Conservation (phyloP, 2,888 invertebrate genomes). For the Gymnocheta viridis region DNA sequence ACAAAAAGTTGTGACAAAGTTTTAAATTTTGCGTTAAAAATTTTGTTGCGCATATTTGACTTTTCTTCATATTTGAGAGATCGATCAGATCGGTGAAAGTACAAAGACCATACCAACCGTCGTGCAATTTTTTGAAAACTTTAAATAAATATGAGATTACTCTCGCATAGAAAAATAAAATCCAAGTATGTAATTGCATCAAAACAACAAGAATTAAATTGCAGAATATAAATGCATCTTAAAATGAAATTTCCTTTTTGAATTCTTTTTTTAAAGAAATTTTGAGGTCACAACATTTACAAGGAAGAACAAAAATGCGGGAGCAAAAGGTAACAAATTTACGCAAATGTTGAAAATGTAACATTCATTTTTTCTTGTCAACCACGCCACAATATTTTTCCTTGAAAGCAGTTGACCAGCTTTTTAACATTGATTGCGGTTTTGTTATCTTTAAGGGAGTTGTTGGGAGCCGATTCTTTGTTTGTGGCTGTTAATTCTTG, state of each 20-base stretch:
- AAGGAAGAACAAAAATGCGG: conserved; percentile 1
- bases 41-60: too few relatives aligned
- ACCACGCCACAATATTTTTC: conserved; percentile 4
- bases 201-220: conserved; percentile 24
- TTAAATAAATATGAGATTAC: not conserved
- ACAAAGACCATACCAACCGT: too few relatives aligned
- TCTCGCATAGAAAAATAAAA: conserved; percentile 4
- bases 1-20: too few relatives aligned
- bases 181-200: conserved; percentile 14
- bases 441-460: conserved; percentile 27
- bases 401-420: conserved; percentile 38
- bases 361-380: conserved; percentile 4
- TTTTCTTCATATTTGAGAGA: too few relatives aligned
- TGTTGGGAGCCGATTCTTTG: too few relatives aligned
- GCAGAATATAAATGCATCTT: conserved; percentile 22
- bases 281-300: conserved; percentile 37
- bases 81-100: too few relatives aligned
- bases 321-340: conserved; percentile 23
- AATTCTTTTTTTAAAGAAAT: conserved; percentile 11
- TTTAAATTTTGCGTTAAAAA: too few relatives aligned
- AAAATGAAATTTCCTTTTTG: conserved; percentile 48
- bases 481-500: conserved; percentile 31
- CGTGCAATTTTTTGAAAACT: not conserved
- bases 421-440: conserved; percentile 2
- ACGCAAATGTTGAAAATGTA: conserved; percentile 6